Conservation (phyloP, 2,888 invertebrate species). For the Pristionchus exspectatus region DNA sequence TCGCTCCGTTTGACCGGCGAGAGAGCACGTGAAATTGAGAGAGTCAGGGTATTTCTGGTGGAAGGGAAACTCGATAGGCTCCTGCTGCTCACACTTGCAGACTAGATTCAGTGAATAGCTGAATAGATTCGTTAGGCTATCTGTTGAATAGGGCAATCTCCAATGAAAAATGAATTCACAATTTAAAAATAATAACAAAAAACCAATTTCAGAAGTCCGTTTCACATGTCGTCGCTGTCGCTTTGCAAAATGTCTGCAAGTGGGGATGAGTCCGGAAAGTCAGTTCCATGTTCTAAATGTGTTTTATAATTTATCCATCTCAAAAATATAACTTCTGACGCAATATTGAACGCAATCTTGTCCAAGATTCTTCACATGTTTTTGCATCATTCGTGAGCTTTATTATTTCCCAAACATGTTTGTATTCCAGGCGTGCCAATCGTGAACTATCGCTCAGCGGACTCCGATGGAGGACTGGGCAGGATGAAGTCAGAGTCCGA, state of each 20-base stretch:
- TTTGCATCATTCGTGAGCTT: too few relatives aligned
- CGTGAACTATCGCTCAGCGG: background rate
- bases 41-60: background rate
- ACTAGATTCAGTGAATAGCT: background rate
- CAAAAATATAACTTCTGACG: background rate
- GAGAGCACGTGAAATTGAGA: background rate
- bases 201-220: slow-evolving; percentile 23
- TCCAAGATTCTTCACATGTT: too few relatives aligned
- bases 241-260: background rate
- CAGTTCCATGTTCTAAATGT: background rate
- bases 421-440: background rate
- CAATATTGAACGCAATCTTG: background rate
- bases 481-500: background rate
- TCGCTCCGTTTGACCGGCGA: background rate
- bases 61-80: background rate
- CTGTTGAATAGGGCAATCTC: too few relatives aligned
- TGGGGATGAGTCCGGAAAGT: slow-evolving; percentile 39
- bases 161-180: background rate
- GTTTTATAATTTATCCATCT: background rate
- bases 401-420: background rate
- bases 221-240: slow-evolving; percentile 20
- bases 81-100: background rate
- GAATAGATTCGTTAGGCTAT: background rate
- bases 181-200: background rate
- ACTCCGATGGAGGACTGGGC: background rate